A percentile compares a stretch with the other conserved stretches of the same genome.
These are phyloP conservation scores for Octomys mimax DNA, from an alignment of 2,797 vertebrate species.

Conservation along the genomic window DNA sequence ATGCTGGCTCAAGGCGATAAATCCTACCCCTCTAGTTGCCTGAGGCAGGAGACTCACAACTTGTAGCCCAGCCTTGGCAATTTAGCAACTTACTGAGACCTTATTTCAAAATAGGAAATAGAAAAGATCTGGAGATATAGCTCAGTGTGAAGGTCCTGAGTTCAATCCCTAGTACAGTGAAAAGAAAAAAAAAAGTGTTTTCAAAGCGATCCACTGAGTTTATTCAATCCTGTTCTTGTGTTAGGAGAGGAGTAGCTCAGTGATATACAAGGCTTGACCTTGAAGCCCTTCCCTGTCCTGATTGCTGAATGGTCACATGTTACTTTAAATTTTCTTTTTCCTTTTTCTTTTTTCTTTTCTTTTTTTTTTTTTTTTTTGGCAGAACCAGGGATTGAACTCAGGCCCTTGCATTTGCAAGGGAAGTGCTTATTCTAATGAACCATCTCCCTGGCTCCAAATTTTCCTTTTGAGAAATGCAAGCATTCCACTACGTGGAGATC, in stretches of 20 bases:
- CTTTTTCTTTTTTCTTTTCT: too few species aligned
- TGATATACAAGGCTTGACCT: background rate
- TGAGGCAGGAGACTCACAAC: background rate
- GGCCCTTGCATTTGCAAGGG: too few species aligned
- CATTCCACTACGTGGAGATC: background rate
- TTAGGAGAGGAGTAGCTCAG: too few species aligned
- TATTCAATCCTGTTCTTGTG: background rate
- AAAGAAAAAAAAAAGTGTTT: background rate
- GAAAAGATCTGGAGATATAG: background rate
- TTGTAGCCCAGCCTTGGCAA: background rate
- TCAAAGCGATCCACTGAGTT: background rate
- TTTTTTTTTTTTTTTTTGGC: background rate
- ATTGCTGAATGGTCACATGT: background rate
- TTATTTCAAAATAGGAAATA: background rate
- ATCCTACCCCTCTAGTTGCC: background rate
- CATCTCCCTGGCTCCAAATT: too few species aligned
- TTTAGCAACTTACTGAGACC: background rate
- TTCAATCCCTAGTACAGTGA: background rate
- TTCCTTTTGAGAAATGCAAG: conserved; percentile 4
- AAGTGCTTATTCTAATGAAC: too few species aligned
- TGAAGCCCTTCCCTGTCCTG: background rate
- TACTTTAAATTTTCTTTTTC: conserved; percentile 29
- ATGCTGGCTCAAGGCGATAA: background rate
- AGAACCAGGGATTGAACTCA: too few species aligned
- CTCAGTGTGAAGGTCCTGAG: background rate